phyloP scores from a whole-genome alignment of 2,888 invertebrate genomes.

The Mesorhabditis belari region DNA sequence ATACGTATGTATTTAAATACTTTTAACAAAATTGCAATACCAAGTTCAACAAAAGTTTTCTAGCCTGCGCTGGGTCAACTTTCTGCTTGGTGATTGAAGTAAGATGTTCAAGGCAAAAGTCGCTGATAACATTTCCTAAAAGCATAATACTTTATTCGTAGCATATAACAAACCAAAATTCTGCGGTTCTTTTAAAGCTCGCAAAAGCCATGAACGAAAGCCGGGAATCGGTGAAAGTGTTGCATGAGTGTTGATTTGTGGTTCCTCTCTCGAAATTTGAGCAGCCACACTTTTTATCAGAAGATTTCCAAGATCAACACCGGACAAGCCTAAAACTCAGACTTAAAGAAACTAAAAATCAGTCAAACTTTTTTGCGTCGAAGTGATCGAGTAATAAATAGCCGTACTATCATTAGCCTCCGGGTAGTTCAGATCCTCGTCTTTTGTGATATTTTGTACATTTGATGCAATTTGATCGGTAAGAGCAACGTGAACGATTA shows the following conservation, averaged over 20 bases:
- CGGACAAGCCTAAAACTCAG: constrained; percentile 58
- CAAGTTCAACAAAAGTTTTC: background rate
- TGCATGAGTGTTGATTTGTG: constrained; percentile 53
- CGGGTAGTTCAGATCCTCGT: constrained; percentile 14
- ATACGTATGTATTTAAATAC: background rate
- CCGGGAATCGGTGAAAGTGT: constrained; percentile 69
- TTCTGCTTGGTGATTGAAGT: background rate
- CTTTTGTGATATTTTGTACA: constrained; percentile 28
- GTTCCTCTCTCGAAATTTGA: constrained; percentile 4
- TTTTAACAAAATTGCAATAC: background rate
- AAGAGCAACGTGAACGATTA: constrained; percentile 68
- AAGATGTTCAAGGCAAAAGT: background rate
- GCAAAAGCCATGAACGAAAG: constrained; percentile 64
- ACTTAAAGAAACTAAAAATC: background rate
- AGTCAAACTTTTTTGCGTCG: constrained; percentile 62
- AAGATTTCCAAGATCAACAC: constrained; percentile 69
- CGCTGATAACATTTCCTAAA: background rate
- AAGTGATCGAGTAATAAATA: constrained; percentile 69
- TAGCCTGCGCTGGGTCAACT: background rate
- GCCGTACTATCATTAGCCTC: constrained; percentile 62
- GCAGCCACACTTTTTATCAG: constrained; percentile 65
- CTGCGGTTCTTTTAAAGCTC: constrained; percentile 38
- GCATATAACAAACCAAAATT: too few relatives aligned
- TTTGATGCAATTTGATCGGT: constrained; percentile 55
- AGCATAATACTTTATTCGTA: too few relatives aligned